These are phyloP conservation scores for Manduca sexta DNA, from an alignment of 1,140 invertebrate genomes.

Conservation along the genomic window DNA sequence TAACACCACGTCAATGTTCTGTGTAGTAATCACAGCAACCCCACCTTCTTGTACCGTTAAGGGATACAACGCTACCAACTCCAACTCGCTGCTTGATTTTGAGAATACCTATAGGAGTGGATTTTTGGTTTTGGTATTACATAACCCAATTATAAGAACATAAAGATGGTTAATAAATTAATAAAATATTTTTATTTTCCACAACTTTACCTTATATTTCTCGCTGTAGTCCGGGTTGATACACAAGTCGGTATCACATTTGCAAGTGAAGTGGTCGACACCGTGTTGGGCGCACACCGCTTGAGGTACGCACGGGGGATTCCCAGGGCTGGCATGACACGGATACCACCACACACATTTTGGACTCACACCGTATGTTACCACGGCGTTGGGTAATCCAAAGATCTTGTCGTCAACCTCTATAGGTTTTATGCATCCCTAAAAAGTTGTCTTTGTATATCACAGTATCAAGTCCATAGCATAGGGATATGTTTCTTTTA, in stretches of 20 bases:
- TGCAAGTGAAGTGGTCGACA: conserved; percentile 87
- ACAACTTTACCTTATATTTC: conserved; percentile 77
- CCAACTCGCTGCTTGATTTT: conserved; percentile 78
- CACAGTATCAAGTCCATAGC: too few relatives aligned
- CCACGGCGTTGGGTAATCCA: conserved; percentile 86
- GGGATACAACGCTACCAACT: conserved; percentile 82
- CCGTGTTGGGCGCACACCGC: conserved; percentile 87
- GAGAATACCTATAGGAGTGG: conserved; percentile 68
- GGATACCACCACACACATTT: conserved; percentile 92
- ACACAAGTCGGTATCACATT: conserved; percentile 84
- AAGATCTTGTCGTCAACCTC: conserved; percentile 81
- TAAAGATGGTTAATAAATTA: too few relatives aligned
- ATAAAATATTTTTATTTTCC: too few relatives aligned
- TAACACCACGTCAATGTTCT: conserved; percentile 87
- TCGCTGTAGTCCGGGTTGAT: conserved; percentile 84
- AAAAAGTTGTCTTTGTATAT: too few relatives aligned
- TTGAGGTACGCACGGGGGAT: conserved; percentile 82
- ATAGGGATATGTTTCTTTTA: too few relatives aligned
- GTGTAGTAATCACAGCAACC: conserved; percentile 81
- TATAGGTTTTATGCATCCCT: conserved; percentile 83
- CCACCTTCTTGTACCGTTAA: conserved; percentile 87
- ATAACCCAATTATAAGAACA: neutral
- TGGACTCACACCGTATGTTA: conserved; percentile 85
- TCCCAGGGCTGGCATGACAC: conserved; percentile 77
- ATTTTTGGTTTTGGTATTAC: neutral